phyloP scores from a whole-genome alignment of 2,797 vertebrate genomes.

The Aphelocoma californica region DNA sequence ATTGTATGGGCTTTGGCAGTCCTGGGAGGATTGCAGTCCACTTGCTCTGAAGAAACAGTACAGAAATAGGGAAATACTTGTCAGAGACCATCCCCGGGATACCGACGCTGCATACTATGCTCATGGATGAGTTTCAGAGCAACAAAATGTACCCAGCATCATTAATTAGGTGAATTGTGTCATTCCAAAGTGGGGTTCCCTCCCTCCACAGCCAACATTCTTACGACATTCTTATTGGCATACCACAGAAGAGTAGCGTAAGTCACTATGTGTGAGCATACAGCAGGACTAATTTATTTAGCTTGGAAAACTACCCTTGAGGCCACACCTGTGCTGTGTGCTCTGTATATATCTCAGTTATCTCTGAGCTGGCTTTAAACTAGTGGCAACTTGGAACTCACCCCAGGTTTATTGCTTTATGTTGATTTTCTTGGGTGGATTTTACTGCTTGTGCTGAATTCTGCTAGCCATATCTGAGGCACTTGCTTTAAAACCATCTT shows the following conservation, averaged over 20 bases:
- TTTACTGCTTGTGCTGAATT: not conserved
- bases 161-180: not conserved
- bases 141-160: not conserved
- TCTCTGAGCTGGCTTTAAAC: not conserved
- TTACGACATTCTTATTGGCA: not conserved
- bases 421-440: constrained; percentile 35
- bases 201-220: not conserved
- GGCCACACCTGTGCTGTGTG: not conserved
- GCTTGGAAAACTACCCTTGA: not conserved
- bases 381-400: not conserved
- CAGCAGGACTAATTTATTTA: not conserved
- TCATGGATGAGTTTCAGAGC: not conserved
- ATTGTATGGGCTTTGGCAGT: not conserved
- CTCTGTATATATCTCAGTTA: not conserved
- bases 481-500: not conserved
- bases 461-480: not conserved
- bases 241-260: not conserved
- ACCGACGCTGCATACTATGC: not conserved
- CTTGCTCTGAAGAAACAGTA: not conserved
- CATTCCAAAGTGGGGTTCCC: not conserved
- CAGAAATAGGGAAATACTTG: not conserved
- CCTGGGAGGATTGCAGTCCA: not conserved
- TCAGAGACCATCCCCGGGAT: not conserved
- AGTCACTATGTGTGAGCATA: not conserved
- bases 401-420: constrained; percentile 20